Evolutionary conservation across 2,797 vertebrate genomes (phyloP), one percentile per base, ranked within the genome.

Genomic region (Hapalemur alaotrensis): DNA sequence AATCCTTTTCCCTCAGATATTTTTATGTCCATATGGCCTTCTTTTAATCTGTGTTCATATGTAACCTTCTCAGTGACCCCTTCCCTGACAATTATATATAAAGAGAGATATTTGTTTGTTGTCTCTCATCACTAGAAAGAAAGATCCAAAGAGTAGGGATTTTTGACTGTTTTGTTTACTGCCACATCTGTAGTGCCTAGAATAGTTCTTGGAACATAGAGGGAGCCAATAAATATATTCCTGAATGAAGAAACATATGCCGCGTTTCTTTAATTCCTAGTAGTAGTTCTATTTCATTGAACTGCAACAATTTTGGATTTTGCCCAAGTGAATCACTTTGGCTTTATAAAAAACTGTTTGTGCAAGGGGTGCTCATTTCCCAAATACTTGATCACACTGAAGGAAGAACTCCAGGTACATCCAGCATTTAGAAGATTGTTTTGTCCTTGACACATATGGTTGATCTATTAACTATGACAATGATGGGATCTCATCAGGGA

Each of bases 41-140:
- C 30, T 79, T 94, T 85, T 23, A 75, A 12, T 65, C 22, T 79
- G 43, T 95, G 14, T 80, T 94, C 22, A 82, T n/a, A 43, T 59
- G 18, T 84, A 61, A 80, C 10, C 4, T 72, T 87, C 14, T 85
- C 25, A 46, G 11, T 41, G 46, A 73, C 32, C 23, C 9, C 38
- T 76, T 63, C 5, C 13, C n/a, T 89, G 67, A 84, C n/a, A 91
- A 41, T 7, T 4, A 61, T 35, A 70, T 35, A 57, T 52, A 52
- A 22, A 57, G 3, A 57, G 54, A 57, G 48, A 22, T 57, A 11
- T 38, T 15, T 73, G 20, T 65, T 41, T 84, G 11, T 75, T 94
- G 38, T 79, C 22, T 93, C 22, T 80, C 38, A 67, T n/a, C n/a
- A 95, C 22, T 73, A 85, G 23, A 92, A 67, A 43, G 3, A 59